Conservation (phyloP, 2,888 invertebrate species). For the Tinea pellionella region DNA sequence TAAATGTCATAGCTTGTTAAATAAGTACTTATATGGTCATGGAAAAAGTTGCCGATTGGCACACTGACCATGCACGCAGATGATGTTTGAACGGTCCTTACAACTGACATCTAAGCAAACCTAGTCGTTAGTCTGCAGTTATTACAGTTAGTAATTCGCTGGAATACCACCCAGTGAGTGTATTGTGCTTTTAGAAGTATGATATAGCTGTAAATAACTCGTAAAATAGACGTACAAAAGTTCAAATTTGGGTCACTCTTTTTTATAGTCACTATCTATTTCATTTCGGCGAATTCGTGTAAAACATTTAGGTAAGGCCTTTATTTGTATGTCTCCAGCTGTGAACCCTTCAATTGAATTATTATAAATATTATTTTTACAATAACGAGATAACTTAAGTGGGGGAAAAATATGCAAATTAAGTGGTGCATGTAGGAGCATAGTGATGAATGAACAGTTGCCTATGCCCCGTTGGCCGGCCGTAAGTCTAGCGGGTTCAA, state of each 20-base stretch:
- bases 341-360: background rate
- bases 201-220: conserved; percentile 5
- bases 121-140: conserved; percentile 4
- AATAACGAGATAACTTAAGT: too few species aligned
- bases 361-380: background rate
- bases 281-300: background rate
- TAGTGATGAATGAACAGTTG: conserved; percentile 20
- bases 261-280: conserved; percentile 5
- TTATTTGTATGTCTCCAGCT: background rate
- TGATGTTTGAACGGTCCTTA: conserved; percentile 4
- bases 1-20: background rate
- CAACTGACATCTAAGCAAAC: conserved; percentile 12
- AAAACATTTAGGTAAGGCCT: background rate
- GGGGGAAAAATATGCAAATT: background rate
- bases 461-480: conserved; percentile 18
- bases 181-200: conserved; percentile 2
- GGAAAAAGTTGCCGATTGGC: background rate
- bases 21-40: background rate
- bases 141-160: conserved; percentile 13
- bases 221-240: background rate
- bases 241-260: conserved; percentile 1
- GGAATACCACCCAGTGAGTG: conserved; percentile 12
- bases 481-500: conserved; percentile 25
- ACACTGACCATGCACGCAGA: conserved; percentile 9
- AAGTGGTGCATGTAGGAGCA: background rate